Percentiles rank a stretch among this genome's conserved stretches.
These are phyloP conservation scores for Holothuria leucospilota DNA, from an alignment of 53 echinoderm and acorn worm genomes.

Conservation along the genomic window DNA sequence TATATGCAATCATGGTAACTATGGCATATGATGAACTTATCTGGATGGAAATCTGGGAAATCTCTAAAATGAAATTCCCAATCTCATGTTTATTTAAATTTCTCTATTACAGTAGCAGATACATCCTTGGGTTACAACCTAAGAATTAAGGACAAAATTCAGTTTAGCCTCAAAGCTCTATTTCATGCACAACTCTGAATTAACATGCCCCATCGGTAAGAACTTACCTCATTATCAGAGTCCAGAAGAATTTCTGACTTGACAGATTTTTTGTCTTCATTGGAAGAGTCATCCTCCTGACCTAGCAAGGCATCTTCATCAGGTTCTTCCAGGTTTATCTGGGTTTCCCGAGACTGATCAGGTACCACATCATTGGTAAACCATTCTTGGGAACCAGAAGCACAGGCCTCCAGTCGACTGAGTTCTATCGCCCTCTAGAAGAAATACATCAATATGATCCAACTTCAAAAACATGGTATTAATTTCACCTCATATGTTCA, in stretches of 20 bases:
- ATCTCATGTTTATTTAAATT: too few species aligned
- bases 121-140: too few species aligned
- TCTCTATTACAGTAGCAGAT: too few species aligned
- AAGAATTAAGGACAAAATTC: too few species aligned
- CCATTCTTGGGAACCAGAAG: slow-evolving; percentile 3
- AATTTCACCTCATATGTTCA: too few species aligned
- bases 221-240: slow-evolving; percentile 56
- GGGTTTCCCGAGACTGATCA: neutral
- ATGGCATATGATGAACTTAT: too few species aligned
- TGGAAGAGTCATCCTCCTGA: slow-evolving; percentile 1
- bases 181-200: neutral
- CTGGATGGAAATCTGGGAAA: too few species aligned
- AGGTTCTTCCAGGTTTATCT: slow-evolving; percentile 22
- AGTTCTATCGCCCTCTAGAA: slow-evolving; percentile 11
- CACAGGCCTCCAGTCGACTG: slow-evolving; percentile 20
- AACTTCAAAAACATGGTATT: too few species aligned
- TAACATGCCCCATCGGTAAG: neutral
- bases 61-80: too few species aligned
- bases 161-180: too few species aligned
- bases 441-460: neutral
- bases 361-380: neutral
- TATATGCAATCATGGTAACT: too few species aligned
- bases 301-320: slow-evolving; percentile 30
- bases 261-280: slow-evolving; percentile 41
- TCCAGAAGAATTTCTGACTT: slow-evolving; percentile 49